Conservation (phyloP, 2,113 vertebrate species). For the Abramis brama region DNA sequence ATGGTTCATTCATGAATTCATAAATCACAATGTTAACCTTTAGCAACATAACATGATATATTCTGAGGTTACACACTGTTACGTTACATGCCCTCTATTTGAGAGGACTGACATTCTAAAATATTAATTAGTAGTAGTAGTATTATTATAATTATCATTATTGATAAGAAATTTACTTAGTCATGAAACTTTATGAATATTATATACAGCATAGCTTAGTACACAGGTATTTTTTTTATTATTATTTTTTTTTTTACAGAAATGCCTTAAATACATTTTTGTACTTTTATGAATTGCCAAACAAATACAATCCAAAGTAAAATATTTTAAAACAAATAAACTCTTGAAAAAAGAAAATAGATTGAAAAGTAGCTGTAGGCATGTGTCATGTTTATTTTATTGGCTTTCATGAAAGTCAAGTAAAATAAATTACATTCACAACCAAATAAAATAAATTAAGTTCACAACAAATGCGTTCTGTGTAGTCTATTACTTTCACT, state of each 20-base stretch:
- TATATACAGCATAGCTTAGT: neutral
- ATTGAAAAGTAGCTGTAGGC: neutral
- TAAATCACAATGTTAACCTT: conserved; percentile 41
- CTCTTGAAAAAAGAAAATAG: neutral
- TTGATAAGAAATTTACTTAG: neutral
- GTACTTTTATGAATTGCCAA: neutral
- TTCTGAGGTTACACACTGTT: neutral
- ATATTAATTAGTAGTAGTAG: neutral
- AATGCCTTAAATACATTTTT: neutral
- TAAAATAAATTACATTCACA: conserved; percentile 10
- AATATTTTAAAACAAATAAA: neutral
- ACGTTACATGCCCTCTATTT: neutral
- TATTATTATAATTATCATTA: neutral
- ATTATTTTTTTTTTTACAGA: neutral
- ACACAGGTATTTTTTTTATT: neutral
- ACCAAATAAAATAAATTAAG: conserved; percentile 7
- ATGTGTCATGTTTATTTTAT: conserved; percentile 27
- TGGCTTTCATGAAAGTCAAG: conserved; percentile 3
- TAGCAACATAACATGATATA: neutral
- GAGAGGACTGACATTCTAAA: conserved; percentile 3
- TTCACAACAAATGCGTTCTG: neutral
- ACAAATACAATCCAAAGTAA: conserved; percentile 10
- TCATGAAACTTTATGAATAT: neutral
- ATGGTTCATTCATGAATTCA: conserved; percentile 35
- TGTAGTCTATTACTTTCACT: neutral